These are phyloP conservation scores for Xanthia icteritia DNA, from an alignment of 2,888 invertebrate species.

Conservation along the genomic window DNA sequence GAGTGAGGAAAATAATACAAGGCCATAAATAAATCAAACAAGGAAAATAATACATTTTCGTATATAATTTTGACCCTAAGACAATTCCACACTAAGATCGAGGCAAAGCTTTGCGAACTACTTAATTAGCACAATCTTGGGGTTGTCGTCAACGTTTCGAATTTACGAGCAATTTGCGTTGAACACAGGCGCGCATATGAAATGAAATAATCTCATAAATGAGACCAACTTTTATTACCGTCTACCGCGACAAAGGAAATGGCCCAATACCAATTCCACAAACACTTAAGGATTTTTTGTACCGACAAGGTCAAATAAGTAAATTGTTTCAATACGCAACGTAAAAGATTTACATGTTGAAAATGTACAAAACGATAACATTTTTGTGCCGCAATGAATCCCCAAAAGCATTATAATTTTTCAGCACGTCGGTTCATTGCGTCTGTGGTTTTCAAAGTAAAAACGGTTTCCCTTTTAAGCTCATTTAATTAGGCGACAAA, in stretches of 20 bases:
- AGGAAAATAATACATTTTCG: conserved; percentile 16
- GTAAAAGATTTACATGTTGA: conserved; percentile 36
- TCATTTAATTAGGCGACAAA: conserved; percentile 50
- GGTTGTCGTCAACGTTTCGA: conserved; percentile 37
- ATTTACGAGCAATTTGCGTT: conserved; percentile 60
- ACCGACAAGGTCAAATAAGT: conserved; percentile 13
- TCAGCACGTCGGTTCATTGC: conserved; percentile 37
- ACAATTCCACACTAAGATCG: conserved; percentile 6
- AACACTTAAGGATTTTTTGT: conserved; percentile 33
- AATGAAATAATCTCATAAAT: conserved; percentile 57
- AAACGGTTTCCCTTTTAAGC: conserved; percentile 32
- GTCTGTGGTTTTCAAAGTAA: conserved; percentile 24
- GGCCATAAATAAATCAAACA: background rate
- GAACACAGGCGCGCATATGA: conserved; percentile 57
- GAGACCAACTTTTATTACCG: conserved; percentile 51
- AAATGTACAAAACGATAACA: conserved; percentile 24
- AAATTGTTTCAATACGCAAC: conserved; percentile 13
- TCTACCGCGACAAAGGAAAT: conserved; percentile 45
- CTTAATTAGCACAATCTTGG: conserved; percentile 46
- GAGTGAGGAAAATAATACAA: conserved; percentile 25
- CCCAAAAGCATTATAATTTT: conserved; percentile 33
- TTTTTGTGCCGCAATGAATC: no score
- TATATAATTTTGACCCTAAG: conserved; percentile 26
- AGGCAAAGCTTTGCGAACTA: conserved; percentile 27
- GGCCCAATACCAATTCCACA: conserved; percentile 28